phyloP scores from a whole-genome alignment of 1,140 invertebrate genomes.

The Microplitis demolitor region DNA sequence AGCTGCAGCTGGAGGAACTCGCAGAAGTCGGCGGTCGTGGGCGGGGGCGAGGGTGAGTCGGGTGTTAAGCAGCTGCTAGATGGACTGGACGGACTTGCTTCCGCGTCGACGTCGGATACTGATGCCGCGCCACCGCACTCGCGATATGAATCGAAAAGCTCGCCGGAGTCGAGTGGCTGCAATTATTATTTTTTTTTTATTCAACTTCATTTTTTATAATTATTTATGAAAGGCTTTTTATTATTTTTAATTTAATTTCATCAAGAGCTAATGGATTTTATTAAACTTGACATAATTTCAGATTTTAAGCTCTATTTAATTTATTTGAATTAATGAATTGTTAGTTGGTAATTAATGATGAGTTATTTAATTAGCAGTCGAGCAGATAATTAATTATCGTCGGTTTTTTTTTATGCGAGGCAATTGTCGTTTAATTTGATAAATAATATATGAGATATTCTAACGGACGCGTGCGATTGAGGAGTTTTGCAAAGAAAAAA shows the following conservation, averaged over 20 bases:
- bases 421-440: no score
- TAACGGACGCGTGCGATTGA: no score
- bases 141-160: constrained; percentile 59
- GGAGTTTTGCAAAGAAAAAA: no score
- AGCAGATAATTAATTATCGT: constrained; percentile 27
- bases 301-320: not conserved
- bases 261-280: no score
- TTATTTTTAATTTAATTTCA: no score
- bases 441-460: no score
- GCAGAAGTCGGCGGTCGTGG: constrained; percentile 87
- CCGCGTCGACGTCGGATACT: constrained; percentile 57
- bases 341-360: not conserved
- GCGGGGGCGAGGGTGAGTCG: constrained; percentile 83
- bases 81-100: constrained; percentile 58
- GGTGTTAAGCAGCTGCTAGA: constrained; percentile 68
- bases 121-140: constrained; percentile 60
- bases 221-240: no score
- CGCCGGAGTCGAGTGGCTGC: constrained; percentile 56
- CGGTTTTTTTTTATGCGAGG: no score
- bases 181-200: constrained; percentile 12
- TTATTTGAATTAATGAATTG: no score
- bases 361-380: constrained; percentile 33
- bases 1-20: constrained; percentile 78
- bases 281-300: not conserved
- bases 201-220: no score